Evolutionary conservation across 2,797 vertebrate genomes (phyloP).

Genomic region (Hypotaenidia philippensis): DNA sequence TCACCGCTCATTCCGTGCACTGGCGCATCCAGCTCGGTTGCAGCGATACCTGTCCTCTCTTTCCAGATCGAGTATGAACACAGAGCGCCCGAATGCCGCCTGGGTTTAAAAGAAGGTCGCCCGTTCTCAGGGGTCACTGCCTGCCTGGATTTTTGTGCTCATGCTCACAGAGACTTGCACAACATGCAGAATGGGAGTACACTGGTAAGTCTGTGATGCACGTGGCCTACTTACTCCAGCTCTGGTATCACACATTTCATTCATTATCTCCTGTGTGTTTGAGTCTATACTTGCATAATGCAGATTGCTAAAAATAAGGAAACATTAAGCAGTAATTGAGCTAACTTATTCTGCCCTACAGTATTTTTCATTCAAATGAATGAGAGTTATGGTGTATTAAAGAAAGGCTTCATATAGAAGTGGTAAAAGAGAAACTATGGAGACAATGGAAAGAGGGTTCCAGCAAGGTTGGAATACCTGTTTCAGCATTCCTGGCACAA

Average conservation of each 20-base stretch:
- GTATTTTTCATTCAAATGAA: slow-evolving; percentile 7
- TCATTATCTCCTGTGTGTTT: background rate
- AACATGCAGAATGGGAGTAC: slow-evolving; percentile 98
- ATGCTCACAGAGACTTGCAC: slow-evolving; percentile 97
- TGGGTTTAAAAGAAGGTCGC: slow-evolving; percentile 93
- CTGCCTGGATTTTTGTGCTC: slow-evolving; percentile 97
- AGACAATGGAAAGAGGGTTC: background rate
- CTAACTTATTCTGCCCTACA: background rate
- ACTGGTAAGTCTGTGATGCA: slow-evolving; percentile 84
- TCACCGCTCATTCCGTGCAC: background rate
- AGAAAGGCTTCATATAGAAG: background rate
- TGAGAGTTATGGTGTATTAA: background rate
- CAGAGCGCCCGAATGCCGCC: slow-evolving; percentile 92
- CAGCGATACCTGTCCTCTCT: background rate
- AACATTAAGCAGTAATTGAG: background rate
- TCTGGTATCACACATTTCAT: background rate
- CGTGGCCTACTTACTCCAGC: background rate
- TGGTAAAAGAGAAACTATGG: background rate
- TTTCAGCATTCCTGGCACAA: background rate
- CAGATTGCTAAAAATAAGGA: background rate
- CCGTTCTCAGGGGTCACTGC: slow-evolving; percentile 99
- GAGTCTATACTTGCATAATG: background rate
- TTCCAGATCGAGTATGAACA: slow-evolving; percentile 94
- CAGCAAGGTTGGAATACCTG: background rate
- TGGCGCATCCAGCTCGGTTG: background rate